phyloP scores from a whole-genome alignment of 2,888 invertebrate genomes.

The Pandemis cinnamomeana region DNA sequence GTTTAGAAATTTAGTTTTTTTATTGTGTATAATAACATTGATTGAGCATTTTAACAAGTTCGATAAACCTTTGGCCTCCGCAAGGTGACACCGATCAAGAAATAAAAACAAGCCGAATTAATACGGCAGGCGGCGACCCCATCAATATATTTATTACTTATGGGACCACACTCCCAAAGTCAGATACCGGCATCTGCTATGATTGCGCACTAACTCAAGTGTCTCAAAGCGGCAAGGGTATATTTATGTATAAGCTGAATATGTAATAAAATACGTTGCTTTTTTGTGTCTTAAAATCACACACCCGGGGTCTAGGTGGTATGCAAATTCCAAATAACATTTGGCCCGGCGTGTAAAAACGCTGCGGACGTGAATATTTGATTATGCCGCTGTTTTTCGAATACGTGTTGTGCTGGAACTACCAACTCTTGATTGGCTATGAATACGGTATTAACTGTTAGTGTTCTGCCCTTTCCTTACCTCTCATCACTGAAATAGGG shows the following conservation, averaged over 20 bases:
- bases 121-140: not conserved
- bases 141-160: not conserved
- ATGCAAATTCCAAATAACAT: constrained; percentile 6
- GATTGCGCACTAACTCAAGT: too few relatives aligned
- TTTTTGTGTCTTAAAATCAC: constrained; percentile 3
- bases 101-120: not conserved
- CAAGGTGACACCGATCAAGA: constrained; percentile 10
- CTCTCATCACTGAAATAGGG: not conserved
- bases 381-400: not conserved
- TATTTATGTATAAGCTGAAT: not conserved
- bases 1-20: too few relatives aligned
- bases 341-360: not conserved
- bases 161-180: not conserved
- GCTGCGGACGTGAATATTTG: constrained; percentile 9
- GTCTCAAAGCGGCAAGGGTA: too few relatives aligned
- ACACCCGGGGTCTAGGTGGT: not conserved
- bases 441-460: not conserved
- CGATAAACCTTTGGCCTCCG: not conserved
- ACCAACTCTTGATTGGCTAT: constrained; percentile 6
- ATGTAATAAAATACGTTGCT: not conserved
- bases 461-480: not conserved
- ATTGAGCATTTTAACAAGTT: not conserved
- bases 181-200: too few relatives aligned
- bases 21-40: not conserved
- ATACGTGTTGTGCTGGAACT: not conserved